Percentiles rank a stretch among this genome's conserved stretches.
Conservation (phyloP, 2,797 vertebrate genomes). For the Crenichthys baileyi region DNA sequence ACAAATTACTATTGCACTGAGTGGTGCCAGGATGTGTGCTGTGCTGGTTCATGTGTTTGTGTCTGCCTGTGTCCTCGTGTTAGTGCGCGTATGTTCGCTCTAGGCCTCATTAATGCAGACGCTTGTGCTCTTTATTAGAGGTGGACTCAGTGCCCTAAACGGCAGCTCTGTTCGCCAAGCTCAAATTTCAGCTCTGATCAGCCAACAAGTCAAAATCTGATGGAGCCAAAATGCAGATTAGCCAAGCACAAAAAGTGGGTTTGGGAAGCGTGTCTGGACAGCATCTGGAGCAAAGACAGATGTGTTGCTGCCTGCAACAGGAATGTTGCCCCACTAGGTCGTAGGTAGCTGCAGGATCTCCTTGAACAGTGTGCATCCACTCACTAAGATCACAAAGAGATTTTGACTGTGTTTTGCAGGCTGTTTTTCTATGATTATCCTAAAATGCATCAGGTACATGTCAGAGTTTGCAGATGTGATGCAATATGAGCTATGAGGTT, state of each 20-base stretch:
- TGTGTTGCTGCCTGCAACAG: conserved; percentile 16
- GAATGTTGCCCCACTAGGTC: conserved; percentile 19
- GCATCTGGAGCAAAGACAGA: not conserved
- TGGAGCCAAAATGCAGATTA: not conserved
- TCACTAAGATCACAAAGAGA: not conserved
- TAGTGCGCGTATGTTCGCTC: conserved; percentile 16
- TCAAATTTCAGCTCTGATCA: conserved; percentile 14
- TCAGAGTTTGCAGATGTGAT: not conserved
- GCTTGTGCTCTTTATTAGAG: conserved; percentile 5
- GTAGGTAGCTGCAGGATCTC: not conserved
- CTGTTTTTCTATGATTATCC: no score
- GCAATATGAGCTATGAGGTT: not conserved
- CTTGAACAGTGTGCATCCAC: not conserved
- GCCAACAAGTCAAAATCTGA: not conserved
- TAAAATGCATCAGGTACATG: not conserved
- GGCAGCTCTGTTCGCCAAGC: not conserved
- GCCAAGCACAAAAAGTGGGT: not conserved
- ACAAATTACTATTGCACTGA: conserved; percentile 63
- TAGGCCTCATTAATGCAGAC: conserved; percentile 12
- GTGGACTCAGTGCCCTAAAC: conserved; percentile 3
- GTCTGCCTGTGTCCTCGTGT: conserved; percentile 6
- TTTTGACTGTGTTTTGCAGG: not conserved
- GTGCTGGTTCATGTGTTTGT: not conserved
- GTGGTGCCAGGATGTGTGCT: conserved; percentile 26
- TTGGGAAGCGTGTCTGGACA: conserved; percentile 21